Conservation (phyloP, 2,888 invertebrate species). For the Onthophagus sagittarius region DNA sequence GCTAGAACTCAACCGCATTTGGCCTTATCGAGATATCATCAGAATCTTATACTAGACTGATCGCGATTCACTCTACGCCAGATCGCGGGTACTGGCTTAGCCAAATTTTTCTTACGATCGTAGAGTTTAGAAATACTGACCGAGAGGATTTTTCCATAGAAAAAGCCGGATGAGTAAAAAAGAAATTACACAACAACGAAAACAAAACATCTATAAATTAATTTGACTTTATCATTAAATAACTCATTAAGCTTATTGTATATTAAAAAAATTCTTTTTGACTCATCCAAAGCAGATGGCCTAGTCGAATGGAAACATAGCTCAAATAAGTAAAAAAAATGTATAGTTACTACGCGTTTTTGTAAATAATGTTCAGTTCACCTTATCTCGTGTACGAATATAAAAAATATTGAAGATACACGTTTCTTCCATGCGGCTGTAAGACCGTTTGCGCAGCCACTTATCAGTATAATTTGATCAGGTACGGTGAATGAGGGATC, state of each 20-base stretch:
- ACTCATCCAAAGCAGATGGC: background rate
- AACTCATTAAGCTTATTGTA: too few relatives aligned
- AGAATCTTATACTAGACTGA: conserved; percentile 41
- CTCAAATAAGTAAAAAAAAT: background rate
- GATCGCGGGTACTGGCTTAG: conserved; percentile 34
- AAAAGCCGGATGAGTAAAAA: background rate
- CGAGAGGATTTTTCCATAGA: background rate
- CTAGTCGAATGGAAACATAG: background rate
- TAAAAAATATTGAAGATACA: background rate
- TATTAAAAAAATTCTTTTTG: background rate
- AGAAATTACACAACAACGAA: background rate
- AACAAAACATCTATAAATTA: background rate
- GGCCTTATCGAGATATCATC: conserved; percentile 45
- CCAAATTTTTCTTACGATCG: conserved; percentile 36
- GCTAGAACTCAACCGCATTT: conserved; percentile 41
- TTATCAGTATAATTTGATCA: conserved; percentile 46
- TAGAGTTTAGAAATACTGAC: conserved; percentile 17
- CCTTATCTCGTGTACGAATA: background rate
- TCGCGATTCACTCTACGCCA: conserved; percentile 30
- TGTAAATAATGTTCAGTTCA: background rate
- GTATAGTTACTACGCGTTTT: background rate
- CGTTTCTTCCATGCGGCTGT: conserved; percentile 40
- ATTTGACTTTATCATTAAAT: too few relatives aligned
- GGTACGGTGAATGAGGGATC: conserved; percentile 49
- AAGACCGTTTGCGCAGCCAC: conserved; percentile 23